phyloP scores from a whole-genome alignment of 1,140 invertebrate species.

The Latrodectus geometricus region DNA sequence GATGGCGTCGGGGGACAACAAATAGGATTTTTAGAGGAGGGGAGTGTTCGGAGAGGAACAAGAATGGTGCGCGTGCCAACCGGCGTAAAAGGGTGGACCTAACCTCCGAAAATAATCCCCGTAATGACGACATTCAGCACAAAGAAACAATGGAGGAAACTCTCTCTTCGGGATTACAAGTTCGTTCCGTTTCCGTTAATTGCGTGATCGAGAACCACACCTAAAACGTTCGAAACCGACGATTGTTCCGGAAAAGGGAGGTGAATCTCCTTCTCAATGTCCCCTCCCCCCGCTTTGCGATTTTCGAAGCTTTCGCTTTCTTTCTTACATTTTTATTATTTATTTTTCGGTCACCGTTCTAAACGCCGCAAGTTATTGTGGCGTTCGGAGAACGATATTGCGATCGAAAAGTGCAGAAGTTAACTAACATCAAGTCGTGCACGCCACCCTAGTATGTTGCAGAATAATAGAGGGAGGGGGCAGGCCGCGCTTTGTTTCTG shows the following conservation, averaged over 20 bases:
- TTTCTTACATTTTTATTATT: constrained; percentile 2
- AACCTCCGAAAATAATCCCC: constrained; percentile 44
- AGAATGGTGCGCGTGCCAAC: not conserved
- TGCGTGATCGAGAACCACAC: constrained; percentile 43
- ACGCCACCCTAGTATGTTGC: not conserved
- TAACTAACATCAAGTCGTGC: constrained; percentile 7
- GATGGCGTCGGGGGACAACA: too few species aligned
- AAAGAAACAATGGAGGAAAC: constrained; percentile 45
- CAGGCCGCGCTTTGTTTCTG: too few species aligned
- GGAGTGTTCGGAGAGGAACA: too few species aligned
- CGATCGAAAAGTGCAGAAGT: too few species aligned
- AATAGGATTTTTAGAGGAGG: not conserved
- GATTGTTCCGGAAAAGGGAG: constrained; percentile 42
- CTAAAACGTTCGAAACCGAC: constrained; percentile 26
- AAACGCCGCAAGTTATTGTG: constrained; percentile 5
- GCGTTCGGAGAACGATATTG: constrained; percentile 4
- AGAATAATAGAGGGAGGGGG: too few species aligned
- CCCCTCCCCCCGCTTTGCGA: not conserved
- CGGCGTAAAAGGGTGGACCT: constrained; percentile 16
- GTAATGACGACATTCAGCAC: constrained; percentile 49
- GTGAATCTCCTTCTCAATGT: constrained; percentile 4
- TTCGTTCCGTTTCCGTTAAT: constrained; percentile 54
- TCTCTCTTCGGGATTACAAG: constrained; percentile 11
- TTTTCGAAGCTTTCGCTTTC: not conserved
- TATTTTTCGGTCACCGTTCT: constrained; percentile 18